A percentile compares a stretch with the other conserved stretches of the same genome.
phyloP scores from a whole-genome alignment of 2,113 vertebrate genomes.

The Oenanthe melanoleuca region DNA sequence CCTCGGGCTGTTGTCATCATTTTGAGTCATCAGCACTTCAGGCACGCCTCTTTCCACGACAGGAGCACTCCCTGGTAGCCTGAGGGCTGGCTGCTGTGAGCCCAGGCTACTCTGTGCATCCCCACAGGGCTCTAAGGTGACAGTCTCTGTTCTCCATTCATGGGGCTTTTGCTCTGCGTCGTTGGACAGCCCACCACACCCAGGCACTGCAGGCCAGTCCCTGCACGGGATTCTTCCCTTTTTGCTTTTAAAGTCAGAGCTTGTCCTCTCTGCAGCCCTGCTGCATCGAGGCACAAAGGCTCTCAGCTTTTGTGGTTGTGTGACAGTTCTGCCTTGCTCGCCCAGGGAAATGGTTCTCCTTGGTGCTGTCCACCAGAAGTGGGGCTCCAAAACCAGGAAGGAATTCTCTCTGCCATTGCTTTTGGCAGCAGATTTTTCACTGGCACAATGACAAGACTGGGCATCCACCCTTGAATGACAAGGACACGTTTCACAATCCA shows the following conservation, averaged over 20 bases:
- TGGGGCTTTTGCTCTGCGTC: not conserved
- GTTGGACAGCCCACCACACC: not conserved
- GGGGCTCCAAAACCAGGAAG: not conserved
- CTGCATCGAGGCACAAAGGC: not conserved
- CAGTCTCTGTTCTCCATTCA: not conserved
- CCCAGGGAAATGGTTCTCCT: not conserved
- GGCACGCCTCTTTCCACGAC: not conserved
- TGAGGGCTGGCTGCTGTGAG: not conserved
- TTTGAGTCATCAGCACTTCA: not conserved
- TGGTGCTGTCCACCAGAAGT: not conserved
- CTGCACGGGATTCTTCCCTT: not conserved
- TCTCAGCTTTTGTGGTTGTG: not conserved
- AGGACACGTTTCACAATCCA: not conserved
- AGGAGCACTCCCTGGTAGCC: not conserved
- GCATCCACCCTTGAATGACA: not conserved
- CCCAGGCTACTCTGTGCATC: not conserved
- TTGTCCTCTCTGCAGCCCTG: not conserved
- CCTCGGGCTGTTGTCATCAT: not conserved
- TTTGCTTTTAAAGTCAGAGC: not conserved
- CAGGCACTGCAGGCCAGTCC: not conserved
- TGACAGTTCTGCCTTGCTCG: not conserved
- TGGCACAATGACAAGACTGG: not conserved
- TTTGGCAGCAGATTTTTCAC: not conserved
- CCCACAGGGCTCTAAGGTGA: not conserved
- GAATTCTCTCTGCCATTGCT: not conserved